A percentile compares a stretch with the other conserved stretches of the same genome.
These are phyloP conservation scores for Acanthurus tractus DNA, from an alignment of 2,797 vertebrate genomes.

Conservation along the genomic window DNA sequence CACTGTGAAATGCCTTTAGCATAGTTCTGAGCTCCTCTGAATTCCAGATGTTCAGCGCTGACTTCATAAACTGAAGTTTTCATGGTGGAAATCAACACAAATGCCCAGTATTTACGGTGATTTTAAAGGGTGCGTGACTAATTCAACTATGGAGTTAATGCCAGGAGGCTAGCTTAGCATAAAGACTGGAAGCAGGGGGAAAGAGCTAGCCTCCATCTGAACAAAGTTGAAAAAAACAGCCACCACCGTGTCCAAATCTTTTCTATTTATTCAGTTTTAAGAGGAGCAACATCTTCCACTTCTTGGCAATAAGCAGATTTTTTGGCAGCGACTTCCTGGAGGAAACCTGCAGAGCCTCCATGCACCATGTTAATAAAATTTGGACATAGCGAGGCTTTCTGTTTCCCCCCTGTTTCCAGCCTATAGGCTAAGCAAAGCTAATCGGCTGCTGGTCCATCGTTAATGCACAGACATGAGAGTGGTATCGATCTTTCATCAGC, in stretches of 20 bases:
- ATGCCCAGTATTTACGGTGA: neutral
- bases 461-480: too few species aligned
- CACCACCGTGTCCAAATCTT: neutral
- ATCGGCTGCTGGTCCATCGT: too few species aligned
- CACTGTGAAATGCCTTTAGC: constrained; percentile 43
- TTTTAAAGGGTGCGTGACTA: constrained; percentile 2
- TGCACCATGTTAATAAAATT: neutral
- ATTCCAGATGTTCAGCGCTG: neutral
- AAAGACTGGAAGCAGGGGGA: neutral
- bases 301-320: neutral
- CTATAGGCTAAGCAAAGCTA: too few species aligned
- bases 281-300: neutral
- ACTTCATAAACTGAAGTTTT: constrained; percentile 8
- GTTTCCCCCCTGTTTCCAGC: too few species aligned
- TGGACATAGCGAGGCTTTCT: too few species aligned
- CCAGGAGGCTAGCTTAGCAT: constrained; percentile 7
- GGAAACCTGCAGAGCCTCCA: neutral
- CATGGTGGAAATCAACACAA: neutral
- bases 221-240: neutral
- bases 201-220: too few species aligned
- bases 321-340: neutral
- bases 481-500: too few species aligned
- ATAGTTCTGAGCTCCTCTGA: constrained; percentile 5
- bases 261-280: neutral
- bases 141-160: neutral